Conservation (phyloP, 2,797 vertebrate genomes). For the Danio aesculapii region DNA sequence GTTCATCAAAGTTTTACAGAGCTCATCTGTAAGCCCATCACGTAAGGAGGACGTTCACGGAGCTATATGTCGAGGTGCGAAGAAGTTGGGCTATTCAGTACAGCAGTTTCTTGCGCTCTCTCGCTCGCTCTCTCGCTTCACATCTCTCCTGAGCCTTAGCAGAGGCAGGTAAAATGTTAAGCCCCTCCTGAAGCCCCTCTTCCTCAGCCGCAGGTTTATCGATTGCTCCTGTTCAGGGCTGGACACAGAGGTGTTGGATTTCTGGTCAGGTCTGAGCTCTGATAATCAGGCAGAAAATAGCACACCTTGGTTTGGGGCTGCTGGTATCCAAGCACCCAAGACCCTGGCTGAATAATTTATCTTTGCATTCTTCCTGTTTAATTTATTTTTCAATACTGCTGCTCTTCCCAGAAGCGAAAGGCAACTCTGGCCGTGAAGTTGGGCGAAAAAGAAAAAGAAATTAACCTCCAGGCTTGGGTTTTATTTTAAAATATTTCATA, state of each 20-base stretch:
- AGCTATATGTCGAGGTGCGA: conserved; percentile 33
- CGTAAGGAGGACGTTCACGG: conserved; percentile 45
- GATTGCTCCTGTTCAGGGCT: conserved; percentile 60
- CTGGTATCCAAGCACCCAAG: conserved; percentile 69
- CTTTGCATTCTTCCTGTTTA: conserved; percentile 76
- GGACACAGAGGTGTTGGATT: conserved; percentile 63
- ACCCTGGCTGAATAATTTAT: conserved; percentile 81
- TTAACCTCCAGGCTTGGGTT: conserved; percentile 69
- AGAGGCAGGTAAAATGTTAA: conserved; percentile 67
- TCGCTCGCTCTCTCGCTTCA: conserved; percentile 5
- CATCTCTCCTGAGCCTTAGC: conserved; percentile 57
- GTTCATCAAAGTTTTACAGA: conserved; percentile 58
- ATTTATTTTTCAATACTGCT: conserved; percentile 80
- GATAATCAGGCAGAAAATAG: conserved; percentile 77
- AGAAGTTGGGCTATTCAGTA: conserved; percentile 26
- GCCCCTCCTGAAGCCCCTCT: conserved; percentile 73
- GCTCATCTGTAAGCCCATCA: conserved; percentile 57
- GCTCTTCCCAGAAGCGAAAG: conserved; percentile 69
- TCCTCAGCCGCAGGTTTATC: conserved; percentile 72
- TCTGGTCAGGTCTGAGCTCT: conserved; percentile 72
- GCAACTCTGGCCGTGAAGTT: conserved; percentile 60
- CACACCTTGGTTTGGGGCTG: conserved; percentile 71
- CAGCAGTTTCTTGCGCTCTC: conserved; percentile 7
- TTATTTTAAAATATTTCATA: conserved; percentile 75
- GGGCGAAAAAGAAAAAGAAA: conserved; percentile 70